phyloP scores from a whole-genome alignment of 2,797 vertebrate species.

The Gastrophryne carolinensis region DNA sequence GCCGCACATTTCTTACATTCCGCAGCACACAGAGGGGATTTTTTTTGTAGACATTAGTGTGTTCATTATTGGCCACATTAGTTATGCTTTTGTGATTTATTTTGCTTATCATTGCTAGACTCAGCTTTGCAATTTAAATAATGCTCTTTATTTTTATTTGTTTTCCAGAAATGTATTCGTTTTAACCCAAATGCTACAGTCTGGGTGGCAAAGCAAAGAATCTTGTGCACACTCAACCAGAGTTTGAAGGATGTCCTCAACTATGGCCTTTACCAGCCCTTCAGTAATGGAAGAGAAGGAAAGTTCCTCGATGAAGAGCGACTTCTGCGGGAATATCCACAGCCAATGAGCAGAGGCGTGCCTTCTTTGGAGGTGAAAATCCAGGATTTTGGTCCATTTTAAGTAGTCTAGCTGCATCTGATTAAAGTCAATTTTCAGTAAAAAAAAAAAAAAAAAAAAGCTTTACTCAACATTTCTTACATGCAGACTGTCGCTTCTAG shows the following conservation, averaged over 20 bases:
- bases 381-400: too few relatives aligned
- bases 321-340: conserved; percentile 86
- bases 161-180: conserved; percentile 85
- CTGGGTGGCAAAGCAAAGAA: conserved; percentile 90
- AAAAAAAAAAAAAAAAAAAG: too few relatives aligned
- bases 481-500: too few relatives aligned
- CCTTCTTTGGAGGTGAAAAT: conserved; percentile 92
- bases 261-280: conserved; percentile 92
- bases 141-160: not conserved
- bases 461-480: too few relatives aligned
- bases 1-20: too few relatives aligned
- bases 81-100: too few relatives aligned
- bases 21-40: too few relatives aligned
- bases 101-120: not conserved
- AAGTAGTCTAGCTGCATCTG: too few relatives aligned
- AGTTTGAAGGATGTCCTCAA: conserved; percentile 93
- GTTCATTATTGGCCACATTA: too few relatives aligned
- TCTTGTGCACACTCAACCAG: conserved; percentile 89
- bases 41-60: too few relatives aligned
- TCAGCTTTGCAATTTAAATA: not conserved
- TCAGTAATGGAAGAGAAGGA: conserved; percentile 81
- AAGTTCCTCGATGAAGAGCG: conserved; percentile 93
- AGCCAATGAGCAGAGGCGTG: conserved; percentile 81
- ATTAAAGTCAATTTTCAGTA: too few relatives aligned
- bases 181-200: conserved; percentile 88